phyloP scores from a whole-genome alignment of 2,797 vertebrate genomes.

The Epinephelus awoara region DNA sequence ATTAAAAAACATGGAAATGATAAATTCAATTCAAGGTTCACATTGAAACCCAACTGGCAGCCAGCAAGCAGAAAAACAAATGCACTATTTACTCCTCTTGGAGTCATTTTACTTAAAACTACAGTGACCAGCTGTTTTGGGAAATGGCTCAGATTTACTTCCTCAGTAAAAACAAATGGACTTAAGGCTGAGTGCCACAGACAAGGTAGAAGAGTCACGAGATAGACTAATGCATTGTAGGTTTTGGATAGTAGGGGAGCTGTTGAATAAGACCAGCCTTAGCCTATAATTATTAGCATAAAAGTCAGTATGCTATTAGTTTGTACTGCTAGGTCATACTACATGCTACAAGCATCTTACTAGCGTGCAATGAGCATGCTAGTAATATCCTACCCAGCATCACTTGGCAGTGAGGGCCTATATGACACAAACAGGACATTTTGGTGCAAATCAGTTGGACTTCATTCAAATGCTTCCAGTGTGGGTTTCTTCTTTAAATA shows the following conservation, averaged over 20 bases:
- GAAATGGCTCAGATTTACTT: background rate
- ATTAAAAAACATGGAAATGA: too few relatives aligned
- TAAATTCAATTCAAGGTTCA: background rate
- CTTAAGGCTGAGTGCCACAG: too few relatives aligned
- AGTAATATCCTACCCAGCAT: background rate
- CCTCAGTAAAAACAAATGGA: background rate
- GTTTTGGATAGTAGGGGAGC: too few relatives aligned
- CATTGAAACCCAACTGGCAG: too few relatives aligned
- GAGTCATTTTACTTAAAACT: background rate
- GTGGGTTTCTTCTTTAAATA: too few relatives aligned
- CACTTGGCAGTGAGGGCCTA: background rate
- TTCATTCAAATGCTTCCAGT: background rate
- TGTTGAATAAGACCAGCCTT: too few relatives aligned
- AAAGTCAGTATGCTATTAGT: background rate
- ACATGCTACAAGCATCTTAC: background rate
- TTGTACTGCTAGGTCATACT: background rate
- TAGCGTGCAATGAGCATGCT: background rate
- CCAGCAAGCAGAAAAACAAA: background rate
- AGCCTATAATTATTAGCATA: background rate
- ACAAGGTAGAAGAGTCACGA: too few relatives aligned
- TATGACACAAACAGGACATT: background rate
- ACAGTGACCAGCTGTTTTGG: background rate
- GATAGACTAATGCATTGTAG: too few relatives aligned
- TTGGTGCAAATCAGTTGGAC: background rate
- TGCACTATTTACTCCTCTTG: background rate